Evolutionary conservation across 2,888 invertebrate genomes (phyloP), one percentile per base, ranked within the genome.

Genomic region (Nephrotoma guestfalica): DNA sequence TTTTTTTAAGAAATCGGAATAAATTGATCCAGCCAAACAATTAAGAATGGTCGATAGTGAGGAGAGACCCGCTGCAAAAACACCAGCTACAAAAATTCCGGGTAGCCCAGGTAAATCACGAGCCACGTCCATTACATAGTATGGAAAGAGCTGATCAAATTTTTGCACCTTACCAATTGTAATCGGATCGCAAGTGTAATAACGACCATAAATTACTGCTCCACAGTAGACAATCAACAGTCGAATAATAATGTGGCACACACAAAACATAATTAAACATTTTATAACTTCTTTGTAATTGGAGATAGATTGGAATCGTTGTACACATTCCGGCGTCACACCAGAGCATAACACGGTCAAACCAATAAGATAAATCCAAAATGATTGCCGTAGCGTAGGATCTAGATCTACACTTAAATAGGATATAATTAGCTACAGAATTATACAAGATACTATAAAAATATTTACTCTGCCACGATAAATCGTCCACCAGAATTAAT

Each of bases 41-140:
- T 94, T 95, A 18, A 95, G 91, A 71, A 92, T 91, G 0, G 94
- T 93, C 13, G 94, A 94, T 89, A 95, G 93, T 83, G 94, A 93
- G 85, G 94, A 94, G 42, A 96, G 92, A 0, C 95, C 95, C 0
- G 96, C 95, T 89, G 95, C 94, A 88, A 96, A 95, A 83, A 96
- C 93, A 41, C 96, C 94, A 41, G 96, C 95, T 4, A 96, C 93
- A 88, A 96, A 96, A 83, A 96, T 92, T 3, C 96, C 96, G 41
- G 95, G 94, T 86, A 96, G 92, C 0, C 96, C 96, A 15, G 94
- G 94, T 89, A 95, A 93, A 89, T 93, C 91, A 2, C 92, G 91
- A 0, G 95, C 93, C 13, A 94, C 92, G 88, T 95, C 94, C 93
- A 96, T 94, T 5, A 96, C 93, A 89, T 95, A 96, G 89, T 94